Conservation (phyloP, 1,140 invertebrate genomes). For the Calliopsis andreniformis region DNA sequence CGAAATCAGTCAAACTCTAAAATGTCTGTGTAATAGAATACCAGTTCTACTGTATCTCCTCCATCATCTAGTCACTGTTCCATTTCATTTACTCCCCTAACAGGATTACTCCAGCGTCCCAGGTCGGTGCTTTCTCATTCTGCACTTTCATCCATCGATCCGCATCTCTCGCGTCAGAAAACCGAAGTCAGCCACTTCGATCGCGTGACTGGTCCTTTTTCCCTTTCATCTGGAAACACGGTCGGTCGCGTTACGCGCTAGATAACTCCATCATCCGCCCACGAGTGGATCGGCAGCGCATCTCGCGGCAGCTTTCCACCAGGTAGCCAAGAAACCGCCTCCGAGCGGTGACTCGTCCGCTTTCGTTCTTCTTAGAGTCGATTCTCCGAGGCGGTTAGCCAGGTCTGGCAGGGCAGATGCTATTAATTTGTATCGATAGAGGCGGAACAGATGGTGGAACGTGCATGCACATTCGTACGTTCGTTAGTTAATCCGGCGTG, state of each 20-base stretch:
- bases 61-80: too few relatives aligned
- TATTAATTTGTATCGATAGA: conserved; percentile 72
- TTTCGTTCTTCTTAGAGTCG: neutral
- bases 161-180: conserved; percentile 6
- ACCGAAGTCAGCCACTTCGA: neutral
- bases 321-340: conserved; percentile 5
- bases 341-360: conserved; percentile 1
- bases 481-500: conserved; percentile 57
- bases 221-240: neutral
- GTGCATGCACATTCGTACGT: conserved; percentile 59
- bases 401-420: conserved; percentile 35
- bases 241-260: neutral
- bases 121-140: too few relatives aligned
- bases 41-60: too few relatives aligned
- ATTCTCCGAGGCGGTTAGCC: neutral
- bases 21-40: too few relatives aligned
- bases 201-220: conserved; percentile 33
- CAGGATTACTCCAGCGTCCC: too few relatives aligned
- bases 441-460: conserved; percentile 47
- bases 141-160: conserved; percentile 33
- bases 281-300: conserved; percentile 13
- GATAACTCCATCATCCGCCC: conserved; percentile 47
- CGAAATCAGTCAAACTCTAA: too few relatives aligned
- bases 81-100: too few relatives aligned
- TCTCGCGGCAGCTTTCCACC: neutral